Percentiles rank a stretch among this genome's conserved stretches.
Conservation (phyloP, 64 coral and sea anemone genomes). For the Stylophora pistillata region DNA sequence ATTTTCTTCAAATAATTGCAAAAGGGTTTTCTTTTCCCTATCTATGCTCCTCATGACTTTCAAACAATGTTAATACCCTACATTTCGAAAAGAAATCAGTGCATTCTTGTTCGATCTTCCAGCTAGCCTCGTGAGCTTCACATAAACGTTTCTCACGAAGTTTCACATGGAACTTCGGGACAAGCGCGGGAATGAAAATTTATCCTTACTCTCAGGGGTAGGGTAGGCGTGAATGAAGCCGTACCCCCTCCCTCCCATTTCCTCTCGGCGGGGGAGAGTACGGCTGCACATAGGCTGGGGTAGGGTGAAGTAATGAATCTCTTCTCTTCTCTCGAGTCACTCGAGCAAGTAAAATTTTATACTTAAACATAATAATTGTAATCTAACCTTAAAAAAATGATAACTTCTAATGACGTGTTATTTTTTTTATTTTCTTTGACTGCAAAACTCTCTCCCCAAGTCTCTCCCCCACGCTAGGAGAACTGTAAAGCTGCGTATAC, state of each 20-base stretch:
- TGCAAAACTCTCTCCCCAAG: background rate
- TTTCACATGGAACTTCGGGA: background rate
- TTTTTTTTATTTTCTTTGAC: background rate
- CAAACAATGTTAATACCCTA: background rate
- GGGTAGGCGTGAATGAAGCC: background rate
- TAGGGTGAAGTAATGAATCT: too few species aligned
- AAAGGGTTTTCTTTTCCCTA: background rate
- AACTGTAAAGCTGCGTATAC: background rate
- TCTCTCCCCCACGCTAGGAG: background rate
- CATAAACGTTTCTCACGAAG: background rate
- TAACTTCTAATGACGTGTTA: too few species aligned
- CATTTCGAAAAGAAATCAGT: background rate
- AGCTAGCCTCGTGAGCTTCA: background rate
- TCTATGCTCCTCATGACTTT: conserved; percentile 33
- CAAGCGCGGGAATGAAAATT: conserved; percentile 20
- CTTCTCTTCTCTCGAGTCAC: too few species aligned
- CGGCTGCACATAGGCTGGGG: too few species aligned
- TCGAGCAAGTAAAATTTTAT: too few species aligned
- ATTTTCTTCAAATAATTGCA: conserved; percentile 21
- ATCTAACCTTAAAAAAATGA: too few species aligned
- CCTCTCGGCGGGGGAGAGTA: too few species aligned
- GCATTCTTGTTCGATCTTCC: background rate
- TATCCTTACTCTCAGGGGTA: background rate
- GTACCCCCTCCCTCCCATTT: too few species aligned
- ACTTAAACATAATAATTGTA: too few species aligned